Evolutionary conservation across 2,113 vertebrate genomes (phyloP).

Genomic region (Tragelaphus strepsiceros): DNA sequence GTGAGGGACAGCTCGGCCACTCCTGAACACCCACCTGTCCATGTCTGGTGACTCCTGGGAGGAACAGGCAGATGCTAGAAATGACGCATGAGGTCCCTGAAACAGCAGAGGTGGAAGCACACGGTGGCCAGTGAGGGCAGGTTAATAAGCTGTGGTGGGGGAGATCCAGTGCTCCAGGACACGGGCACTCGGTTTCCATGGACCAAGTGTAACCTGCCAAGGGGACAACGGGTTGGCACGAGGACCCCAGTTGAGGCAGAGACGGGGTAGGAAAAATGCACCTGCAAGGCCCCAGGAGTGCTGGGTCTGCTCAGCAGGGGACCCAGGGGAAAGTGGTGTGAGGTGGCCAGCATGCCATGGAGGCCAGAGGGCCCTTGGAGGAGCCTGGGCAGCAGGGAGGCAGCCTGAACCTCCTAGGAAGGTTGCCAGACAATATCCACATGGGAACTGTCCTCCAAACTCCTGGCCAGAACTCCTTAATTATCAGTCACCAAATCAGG

Average conservation of each 20-base stretch:
- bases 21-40: accelerated
- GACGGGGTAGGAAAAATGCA: neutral
- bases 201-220: neutral
- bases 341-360: accelerated
- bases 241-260: neutral
- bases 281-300: neutral
- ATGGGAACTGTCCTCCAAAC: accelerated
- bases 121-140: accelerated
- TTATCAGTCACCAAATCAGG: neutral
- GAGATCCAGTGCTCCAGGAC: neutral
- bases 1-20: neutral
- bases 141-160: accelerated
- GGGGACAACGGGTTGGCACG: neutral
- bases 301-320: neutral
- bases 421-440: neutral
- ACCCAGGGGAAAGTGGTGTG: neutral
- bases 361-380: neutral
- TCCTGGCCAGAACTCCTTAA: neutral
- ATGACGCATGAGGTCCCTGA: accelerated
- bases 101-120: neutral
- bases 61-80: neutral
- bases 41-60: neutral
- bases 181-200: accelerated
- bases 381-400: neutral
- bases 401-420: neutral